A percentile compares a stretch with the other conserved stretches of the same genome.
Evolutionary conservation across 2,113 vertebrate genomes (phyloP).

Genomic region (Tinamus guttatus): DNA sequence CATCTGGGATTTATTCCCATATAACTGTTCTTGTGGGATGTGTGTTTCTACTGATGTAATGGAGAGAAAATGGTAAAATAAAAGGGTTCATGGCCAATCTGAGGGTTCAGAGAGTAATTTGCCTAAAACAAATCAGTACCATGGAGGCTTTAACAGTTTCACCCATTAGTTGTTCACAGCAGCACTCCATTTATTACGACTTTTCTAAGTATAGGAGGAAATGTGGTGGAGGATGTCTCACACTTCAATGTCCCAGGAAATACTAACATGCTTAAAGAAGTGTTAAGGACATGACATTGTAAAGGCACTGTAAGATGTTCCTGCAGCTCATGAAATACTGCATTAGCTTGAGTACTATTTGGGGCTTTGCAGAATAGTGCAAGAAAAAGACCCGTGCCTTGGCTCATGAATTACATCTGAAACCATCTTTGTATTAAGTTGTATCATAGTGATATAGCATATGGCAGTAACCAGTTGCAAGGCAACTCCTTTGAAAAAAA

Average conservation of each 20-base stretch:
- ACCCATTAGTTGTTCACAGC: background rate
- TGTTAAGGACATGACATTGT: background rate
- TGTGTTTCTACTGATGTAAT: background rate
- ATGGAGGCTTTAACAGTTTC: background rate
- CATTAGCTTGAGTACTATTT: background rate
- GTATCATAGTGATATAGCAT: background rate
- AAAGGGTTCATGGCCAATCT: background rate
- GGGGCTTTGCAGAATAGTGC: background rate
- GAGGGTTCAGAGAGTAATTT: background rate
- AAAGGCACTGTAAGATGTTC: background rate
- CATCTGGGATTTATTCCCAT: conserved; percentile 35
- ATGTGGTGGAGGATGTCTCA: background rate
- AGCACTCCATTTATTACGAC: background rate
- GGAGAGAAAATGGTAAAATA: background rate
- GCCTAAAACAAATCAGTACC: background rate
- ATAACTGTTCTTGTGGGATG: background rate
- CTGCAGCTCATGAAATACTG: background rate
- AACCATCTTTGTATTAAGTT: background rate
- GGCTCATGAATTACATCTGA: background rate
- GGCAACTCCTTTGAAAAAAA: conserved; percentile 20
- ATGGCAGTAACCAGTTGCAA: conserved; percentile 4
- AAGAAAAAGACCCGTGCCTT: background rate
- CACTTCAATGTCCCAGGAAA: background rate
- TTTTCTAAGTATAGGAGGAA: background rate
- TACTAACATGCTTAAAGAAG: background rate